Evolutionary conservation across 2,888 invertebrate species (phyloP).

Genomic region (Nomada lathburiana): DNA sequence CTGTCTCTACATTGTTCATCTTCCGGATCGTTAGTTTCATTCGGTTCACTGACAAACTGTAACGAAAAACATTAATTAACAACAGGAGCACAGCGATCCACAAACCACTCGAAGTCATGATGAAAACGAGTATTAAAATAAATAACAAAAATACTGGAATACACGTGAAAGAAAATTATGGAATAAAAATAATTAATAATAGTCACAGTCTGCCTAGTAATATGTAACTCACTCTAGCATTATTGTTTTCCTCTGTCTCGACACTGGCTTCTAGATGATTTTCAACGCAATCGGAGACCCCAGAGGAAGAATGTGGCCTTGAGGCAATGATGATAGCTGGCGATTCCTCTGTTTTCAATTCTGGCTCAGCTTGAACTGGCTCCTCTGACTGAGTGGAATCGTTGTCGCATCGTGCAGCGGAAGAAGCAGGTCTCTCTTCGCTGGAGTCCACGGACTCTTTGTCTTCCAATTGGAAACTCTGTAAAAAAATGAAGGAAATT

Average conservation of each 20-base stretch:
- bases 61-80: neutral
- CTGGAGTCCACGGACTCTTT: constrained; percentile 29
- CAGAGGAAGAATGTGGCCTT: constrained; percentile 73
- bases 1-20: constrained; percentile 62
- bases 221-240: constrained; percentile 40
- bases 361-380: constrained; percentile 25
- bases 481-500: neutral
- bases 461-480: constrained; percentile 36
- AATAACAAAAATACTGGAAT: too few species aligned
- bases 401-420: constrained; percentile 43
- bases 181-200: too few species aligned
- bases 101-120: too few species aligned
- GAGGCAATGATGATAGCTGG: constrained; percentile 71
- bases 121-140: neutral
- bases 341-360: constrained; percentile 35
- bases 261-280: constrained; percentile 20
- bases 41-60: constrained; percentile 55
- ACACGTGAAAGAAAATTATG: neutral
- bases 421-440: constrained; percentile 49
- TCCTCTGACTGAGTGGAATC: constrained; percentile 36
- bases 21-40: constrained; percentile 49
- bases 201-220: too few species aligned
- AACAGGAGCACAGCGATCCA: too few species aligned
- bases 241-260: constrained; percentile 22
- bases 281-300: constrained; percentile 54